Evolutionary conservation across 2,113 vertebrate species (phyloP), one percentile per base, ranked within the genome.

Genomic region (Syngnathus typhle): DNA sequence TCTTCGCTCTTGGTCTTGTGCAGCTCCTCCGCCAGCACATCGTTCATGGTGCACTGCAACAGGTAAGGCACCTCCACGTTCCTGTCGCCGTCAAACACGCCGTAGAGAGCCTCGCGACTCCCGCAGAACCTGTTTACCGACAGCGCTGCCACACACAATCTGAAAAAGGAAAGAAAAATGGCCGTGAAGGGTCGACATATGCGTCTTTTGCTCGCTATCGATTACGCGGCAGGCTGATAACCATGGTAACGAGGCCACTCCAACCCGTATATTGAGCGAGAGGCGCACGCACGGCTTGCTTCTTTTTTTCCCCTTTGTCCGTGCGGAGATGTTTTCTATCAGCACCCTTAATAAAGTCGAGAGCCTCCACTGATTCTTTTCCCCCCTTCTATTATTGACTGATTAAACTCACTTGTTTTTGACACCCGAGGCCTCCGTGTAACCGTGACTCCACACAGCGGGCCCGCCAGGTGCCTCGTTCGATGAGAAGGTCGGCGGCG

Each of bases 31-130:
- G 96, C 94, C 77, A 99, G 82, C 77, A 98, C 93, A 68, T 99
- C 97, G 0, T 95, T 95, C 97, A 99, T 98, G 0, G 97, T 99
- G 78, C 97, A 99, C 84, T 99, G 97, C 56, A 99, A 86, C 58
- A 99, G 92, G 69, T 93, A 98, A 0, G 97, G 96, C 56, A 99
- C 95, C 66, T 99, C 97, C 76, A 96, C 94, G 0, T 99, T 98
- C 44, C 94, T 91, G 82, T 99, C 97, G 0, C 97, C 97, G 0
- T 99, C 97, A 19, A 99, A 99, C 61, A 99, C 95, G 0, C 97
- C 97, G 0, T 98, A 99, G 49, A 99, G 92, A 2, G 96, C 97
- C 82, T 98, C 96, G 1, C 94, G 91, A 85, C 89, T 95, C 64
- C 95, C 95, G 0, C 95, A 95, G 90, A 99, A 99, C 70, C 94